Evolutionary conservation across 2,113 vertebrate genomes (phyloP).

Genomic region (Anas platyrhynchos): DNA sequence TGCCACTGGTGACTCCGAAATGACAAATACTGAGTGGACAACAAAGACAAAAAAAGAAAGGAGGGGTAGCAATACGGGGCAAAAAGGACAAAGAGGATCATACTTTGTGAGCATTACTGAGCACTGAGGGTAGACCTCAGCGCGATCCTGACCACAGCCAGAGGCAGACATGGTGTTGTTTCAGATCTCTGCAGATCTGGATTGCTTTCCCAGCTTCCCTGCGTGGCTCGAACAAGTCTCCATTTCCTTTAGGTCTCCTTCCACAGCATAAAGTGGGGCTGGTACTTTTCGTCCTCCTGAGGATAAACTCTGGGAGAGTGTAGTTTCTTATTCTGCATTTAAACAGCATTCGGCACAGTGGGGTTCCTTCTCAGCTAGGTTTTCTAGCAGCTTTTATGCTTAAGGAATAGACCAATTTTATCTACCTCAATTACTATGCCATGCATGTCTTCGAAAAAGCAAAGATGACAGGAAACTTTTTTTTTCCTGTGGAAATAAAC

Average conservation of each 20-base stretch:
- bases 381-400: background rate
- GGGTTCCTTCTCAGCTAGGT: background rate
- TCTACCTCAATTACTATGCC: background rate
- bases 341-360: background rate
- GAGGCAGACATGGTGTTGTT: accelerated
- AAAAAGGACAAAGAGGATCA: background rate
- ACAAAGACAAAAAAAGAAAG: background rate
- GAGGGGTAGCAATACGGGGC: background rate
- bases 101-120: background rate
- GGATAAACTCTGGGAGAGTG: background rate
- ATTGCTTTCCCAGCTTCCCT: background rate
- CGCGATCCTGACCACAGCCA: background rate
- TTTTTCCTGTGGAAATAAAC: background rate
- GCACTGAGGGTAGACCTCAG: background rate
- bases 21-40: background rate
- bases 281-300: background rate
- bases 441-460: background rate
- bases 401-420: background rate
- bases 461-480: background rate
- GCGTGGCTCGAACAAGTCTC: background rate
- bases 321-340: background rate
- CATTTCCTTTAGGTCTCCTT: background rate
- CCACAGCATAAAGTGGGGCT: background rate
- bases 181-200: background rate
- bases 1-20: background rate